Percentiles rank a stretch among this genome's conserved stretches.
Evolutionary conservation across 2,888 invertebrate species (phyloP).

Genomic region (Polia nebulosa): DNA sequence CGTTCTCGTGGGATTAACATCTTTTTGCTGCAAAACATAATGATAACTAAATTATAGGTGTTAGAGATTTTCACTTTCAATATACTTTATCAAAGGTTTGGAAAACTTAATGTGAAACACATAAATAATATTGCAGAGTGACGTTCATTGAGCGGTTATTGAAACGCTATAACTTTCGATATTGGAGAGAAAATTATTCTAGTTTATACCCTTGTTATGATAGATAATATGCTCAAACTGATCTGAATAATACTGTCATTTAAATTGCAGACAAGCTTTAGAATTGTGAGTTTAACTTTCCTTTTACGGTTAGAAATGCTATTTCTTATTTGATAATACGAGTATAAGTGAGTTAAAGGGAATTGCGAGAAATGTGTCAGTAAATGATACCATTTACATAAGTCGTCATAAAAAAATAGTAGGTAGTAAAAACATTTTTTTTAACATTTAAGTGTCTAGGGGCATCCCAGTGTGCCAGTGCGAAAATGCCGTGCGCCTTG

Average conservation of each 20-base stretch:
- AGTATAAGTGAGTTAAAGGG: slow-evolving; percentile 19
- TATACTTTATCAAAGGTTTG: background rate
- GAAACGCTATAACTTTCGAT: slow-evolving; percentile 25
- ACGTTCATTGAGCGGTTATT: slow-evolving; percentile 17
- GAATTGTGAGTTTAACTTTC: slow-evolving; percentile 34
- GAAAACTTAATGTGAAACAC: background rate
- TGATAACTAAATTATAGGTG: background rate
- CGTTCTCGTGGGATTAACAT: too few relatives aligned
- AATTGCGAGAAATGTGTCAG: background rate
- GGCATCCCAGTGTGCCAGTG: too few relatives aligned
- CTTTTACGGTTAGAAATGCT: slow-evolving; percentile 17
- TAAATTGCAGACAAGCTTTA: slow-evolving; percentile 19
- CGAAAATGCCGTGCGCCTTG: too few relatives aligned
- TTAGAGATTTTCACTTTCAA: background rate
- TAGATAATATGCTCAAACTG: slow-evolving; percentile 16
- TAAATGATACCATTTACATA: background rate
- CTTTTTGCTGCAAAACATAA: too few relatives aligned
- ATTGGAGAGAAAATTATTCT: slow-evolving; percentile 16
- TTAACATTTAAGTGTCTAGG: too few relatives aligned
- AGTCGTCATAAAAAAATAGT: background rate
- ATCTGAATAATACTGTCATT: slow-evolving; percentile 28
- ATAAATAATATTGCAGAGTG: slow-evolving; percentile 18
- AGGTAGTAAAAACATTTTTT: too few relatives aligned
- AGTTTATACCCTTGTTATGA: slow-evolving; percentile 38
- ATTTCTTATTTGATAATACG: slow-evolving; percentile 18